Percentiles rank a stretch among this genome's conserved stretches.
These are phyloP conservation scores for Gymnosoma rotundatum DNA, from an alignment of 2,888 invertebrate genomes.

Conservation along the genomic window DNA sequence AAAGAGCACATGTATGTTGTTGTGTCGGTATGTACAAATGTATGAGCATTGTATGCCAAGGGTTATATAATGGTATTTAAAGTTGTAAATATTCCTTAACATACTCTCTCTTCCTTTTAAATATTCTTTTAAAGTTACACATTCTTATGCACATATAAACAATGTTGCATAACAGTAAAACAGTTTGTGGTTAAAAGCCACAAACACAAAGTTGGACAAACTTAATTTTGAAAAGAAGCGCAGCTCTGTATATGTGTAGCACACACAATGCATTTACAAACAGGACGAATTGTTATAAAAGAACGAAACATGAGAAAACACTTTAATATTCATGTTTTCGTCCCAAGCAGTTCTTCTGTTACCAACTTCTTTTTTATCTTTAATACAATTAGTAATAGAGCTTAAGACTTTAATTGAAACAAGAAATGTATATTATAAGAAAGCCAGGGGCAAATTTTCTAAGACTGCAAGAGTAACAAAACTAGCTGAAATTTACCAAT, in stretches of 20 bases:
- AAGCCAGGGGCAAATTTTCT: too few species aligned
- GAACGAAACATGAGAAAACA: too few species aligned
- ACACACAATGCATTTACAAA: not conserved
- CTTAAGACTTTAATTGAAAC: too few species aligned
- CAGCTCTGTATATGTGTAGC: not conserved
- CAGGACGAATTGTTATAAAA: too few species aligned
- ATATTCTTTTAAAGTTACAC: constrained; percentile 22
- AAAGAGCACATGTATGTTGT: constrained; percentile 3
- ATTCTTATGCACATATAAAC: constrained; percentile 14
- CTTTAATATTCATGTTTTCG: too few species aligned
- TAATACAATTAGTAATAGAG: too few species aligned
- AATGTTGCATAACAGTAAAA: constrained; percentile 48
- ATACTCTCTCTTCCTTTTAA: not conserved
- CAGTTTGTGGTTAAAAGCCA: constrained; percentile 61
- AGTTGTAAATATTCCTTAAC: constrained; percentile 40
- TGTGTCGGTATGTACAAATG: constrained; percentile 19
- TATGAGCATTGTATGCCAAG: constrained; percentile 51
- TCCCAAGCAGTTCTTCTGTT: too few species aligned
- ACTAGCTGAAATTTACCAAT: too few species aligned
- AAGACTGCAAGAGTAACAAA: too few species aligned
- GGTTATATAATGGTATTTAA: constrained; percentile 48
- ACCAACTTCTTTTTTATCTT: too few species aligned
- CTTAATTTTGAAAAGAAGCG: constrained; percentile 45
- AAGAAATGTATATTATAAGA: too few species aligned
- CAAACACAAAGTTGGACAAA: constrained; percentile 62